These are phyloP conservation scores for Piprites chloris DNA, from an alignment of 2,113 vertebrate genomes.

Conservation along the genomic window DNA sequence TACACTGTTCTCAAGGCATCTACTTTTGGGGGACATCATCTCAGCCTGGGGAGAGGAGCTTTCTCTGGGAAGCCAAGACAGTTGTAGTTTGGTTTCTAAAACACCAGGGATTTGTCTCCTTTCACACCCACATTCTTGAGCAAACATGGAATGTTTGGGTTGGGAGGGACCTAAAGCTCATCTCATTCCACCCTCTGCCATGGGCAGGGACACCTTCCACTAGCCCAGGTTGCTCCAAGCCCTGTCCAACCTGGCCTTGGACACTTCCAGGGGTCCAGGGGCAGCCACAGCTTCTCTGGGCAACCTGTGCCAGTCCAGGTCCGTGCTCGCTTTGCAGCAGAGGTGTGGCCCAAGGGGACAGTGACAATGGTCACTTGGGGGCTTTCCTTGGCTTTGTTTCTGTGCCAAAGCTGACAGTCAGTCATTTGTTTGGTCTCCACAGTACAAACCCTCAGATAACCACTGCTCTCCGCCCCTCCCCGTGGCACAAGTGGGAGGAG, in stretches of 20 bases:
- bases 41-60: not conserved
- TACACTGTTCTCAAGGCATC: not conserved
- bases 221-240: not conserved
- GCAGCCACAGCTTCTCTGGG: not conserved
- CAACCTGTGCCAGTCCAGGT: not conserved
- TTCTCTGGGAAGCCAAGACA: not conserved
- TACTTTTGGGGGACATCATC: not conserved
- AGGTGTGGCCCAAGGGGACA: fast-evolving
- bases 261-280: not conserved
- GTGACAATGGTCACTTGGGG: fast-evolving
- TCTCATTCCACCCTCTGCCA: not conserved
- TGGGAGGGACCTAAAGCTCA: not conserved
- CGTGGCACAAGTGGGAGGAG: fast-evolving
- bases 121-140: not conserved
- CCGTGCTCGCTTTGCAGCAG: not conserved
- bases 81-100: not conserved
- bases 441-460: not conserved
- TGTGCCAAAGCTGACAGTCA: not conserved
- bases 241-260: not conserved
- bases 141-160: not conserved
- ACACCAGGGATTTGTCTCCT: not conserved
- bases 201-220: not conserved
- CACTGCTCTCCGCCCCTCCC: not conserved
- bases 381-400: not conserved
- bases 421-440: not conserved